Percentiles rank a stretch among this genome's conserved stretches.
These are phyloP conservation scores for Spheniscus mendiculus DNA, from an alignment of 2,113 vertebrate genomes.

Conservation along the genomic window DNA sequence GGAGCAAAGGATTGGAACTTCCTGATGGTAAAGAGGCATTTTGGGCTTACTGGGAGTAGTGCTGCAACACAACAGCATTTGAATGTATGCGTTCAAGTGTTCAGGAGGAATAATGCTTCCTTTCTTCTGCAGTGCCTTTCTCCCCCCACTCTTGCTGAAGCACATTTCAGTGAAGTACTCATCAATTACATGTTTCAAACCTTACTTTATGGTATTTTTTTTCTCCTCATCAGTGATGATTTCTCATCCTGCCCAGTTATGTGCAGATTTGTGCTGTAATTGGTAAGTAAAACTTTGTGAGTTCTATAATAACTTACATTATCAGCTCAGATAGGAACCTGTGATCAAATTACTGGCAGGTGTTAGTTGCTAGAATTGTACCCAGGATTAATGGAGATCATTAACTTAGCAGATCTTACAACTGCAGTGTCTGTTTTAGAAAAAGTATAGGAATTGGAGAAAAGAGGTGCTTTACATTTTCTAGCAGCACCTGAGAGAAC, in stretches of 20 bases:
- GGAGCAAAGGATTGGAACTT: not conserved
- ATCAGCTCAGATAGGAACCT: not conserved
- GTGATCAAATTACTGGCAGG: not conserved
- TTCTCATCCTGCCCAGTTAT: not conserved
- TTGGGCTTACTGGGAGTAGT: not conserved
- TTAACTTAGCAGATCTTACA: not conserved
- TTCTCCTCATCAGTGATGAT: not conserved
- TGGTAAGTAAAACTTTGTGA: not conserved
- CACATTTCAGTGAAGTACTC: not conserved
- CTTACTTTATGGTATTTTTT: not conserved
- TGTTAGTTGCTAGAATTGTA: not conserved
- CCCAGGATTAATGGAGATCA: not conserved
- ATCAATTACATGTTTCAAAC: not conserved
- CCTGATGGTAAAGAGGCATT: not conserved
- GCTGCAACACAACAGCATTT: not conserved
- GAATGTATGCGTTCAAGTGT: no score
- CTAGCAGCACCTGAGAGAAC: not conserved
- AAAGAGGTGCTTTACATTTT: not conserved
- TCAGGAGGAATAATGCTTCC: not conserved
- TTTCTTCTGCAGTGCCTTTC: not conserved
- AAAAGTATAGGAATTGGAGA: not conserved
- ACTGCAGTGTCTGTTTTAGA: not conserved
- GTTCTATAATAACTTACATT: not conserved
- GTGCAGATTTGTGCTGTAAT: not conserved
- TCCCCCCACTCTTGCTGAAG: not conserved